Evolutionary conservation across 2,113 vertebrate species (phyloP).

Genomic region (Petaurus breviceps): DNA sequence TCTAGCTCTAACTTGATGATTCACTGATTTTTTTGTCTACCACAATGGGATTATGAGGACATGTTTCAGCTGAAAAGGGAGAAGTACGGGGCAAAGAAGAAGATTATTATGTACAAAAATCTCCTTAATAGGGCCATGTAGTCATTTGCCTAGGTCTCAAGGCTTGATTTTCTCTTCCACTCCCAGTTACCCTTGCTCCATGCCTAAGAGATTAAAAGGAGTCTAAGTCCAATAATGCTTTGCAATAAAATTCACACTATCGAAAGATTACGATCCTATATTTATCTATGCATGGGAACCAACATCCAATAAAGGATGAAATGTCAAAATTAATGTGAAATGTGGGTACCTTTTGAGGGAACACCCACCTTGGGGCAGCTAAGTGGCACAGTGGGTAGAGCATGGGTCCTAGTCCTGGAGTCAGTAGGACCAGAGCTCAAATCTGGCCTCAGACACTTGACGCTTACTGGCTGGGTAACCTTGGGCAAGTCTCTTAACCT

Average conservation of each 20-base stretch:
- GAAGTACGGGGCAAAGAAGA: background rate
- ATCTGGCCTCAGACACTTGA: no score
- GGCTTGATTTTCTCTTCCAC: background rate
- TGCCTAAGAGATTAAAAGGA: background rate
- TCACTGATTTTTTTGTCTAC: background rate
- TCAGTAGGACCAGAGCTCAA: no score
- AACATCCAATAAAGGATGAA: background rate
- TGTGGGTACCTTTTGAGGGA: background rate
- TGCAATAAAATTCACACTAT: background rate
- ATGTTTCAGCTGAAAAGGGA: background rate
- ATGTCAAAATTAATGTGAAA: background rate
- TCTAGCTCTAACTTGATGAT: background rate
- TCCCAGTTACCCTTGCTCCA: background rate
- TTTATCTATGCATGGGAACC: background rate
- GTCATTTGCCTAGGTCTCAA: background rate
- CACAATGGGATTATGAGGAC: background rate
- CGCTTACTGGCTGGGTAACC: no score
- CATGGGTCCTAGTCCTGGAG: no score
- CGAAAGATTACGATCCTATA: background rate
- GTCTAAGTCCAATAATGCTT: background rate
- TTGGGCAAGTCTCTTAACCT: no score
- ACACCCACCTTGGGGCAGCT: no score
- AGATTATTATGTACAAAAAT: background rate
- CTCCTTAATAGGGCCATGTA: background rate
- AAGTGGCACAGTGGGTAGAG: no score